phyloP scores from a whole-genome alignment of 1,140 invertebrate genomes.

The Drosophila nigromelanica region DNA sequence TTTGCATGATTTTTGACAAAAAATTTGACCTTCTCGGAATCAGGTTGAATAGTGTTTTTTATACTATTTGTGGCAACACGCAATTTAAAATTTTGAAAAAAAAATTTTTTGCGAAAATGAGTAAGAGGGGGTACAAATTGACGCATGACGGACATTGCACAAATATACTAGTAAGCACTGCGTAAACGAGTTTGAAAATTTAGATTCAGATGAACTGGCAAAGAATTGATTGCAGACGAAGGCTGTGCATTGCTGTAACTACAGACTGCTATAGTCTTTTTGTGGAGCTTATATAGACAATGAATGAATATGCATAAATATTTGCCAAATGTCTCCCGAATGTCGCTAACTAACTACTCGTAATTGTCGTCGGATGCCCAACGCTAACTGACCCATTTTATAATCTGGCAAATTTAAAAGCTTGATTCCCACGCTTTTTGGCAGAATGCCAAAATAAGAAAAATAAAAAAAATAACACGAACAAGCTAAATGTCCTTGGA shows the following conservation, averaged over 20 bases:
- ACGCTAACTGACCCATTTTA: conserved; percentile 48
- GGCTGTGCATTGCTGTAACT: neutral
- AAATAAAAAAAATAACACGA: conserved; percentile 14
- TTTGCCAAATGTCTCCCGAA: conserved; percentile 24
- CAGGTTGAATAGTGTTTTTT: too few species aligned
- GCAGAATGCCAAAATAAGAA: conserved; percentile 23
- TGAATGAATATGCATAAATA: conserved; percentile 43
- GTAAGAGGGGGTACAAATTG: too few species aligned
- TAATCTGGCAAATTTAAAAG: conserved; percentile 14
- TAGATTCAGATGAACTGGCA: conserved; percentile 12
- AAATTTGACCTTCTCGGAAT: too few species aligned
- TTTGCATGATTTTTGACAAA: too few species aligned
- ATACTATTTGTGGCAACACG: too few species aligned
- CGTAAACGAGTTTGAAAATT: too few species aligned
- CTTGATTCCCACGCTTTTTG: conserved; percentile 39
- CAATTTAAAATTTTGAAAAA: too few species aligned
- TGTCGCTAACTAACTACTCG: conserved; percentile 28
- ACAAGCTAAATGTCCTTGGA: conserved; percentile 53
- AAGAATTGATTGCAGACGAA: conserved; percentile 33
- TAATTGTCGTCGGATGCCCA: conserved; percentile 16
- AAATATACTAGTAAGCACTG: too few species aligned
- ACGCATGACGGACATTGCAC: too few species aligned
- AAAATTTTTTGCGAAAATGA: neutral
- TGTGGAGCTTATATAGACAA: neutral
- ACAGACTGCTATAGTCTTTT: neutral